phyloP scores from a whole-genome alignment of 2,797 vertebrate genomes.

The Syngnathus acus region DNA sequence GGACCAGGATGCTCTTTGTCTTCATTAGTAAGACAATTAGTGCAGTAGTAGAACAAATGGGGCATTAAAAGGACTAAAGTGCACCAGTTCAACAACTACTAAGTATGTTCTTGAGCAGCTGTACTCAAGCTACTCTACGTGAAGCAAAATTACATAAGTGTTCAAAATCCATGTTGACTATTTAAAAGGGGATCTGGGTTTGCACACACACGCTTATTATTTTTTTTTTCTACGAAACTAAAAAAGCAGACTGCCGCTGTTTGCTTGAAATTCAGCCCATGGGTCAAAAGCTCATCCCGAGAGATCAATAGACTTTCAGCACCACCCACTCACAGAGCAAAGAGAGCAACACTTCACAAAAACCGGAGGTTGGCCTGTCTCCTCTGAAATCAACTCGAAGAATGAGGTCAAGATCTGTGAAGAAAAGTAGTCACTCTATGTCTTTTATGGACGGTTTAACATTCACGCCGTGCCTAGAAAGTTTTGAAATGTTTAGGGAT shows the following conservation, averaged over 20 bases:
- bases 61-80: too few relatives aligned
- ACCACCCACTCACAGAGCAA: slow-evolving; percentile 30
- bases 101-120: too few relatives aligned
- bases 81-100: too few relatives aligned
- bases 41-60: not conserved
- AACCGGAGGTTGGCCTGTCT: slow-evolving; percentile 35
- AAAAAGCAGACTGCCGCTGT: slow-evolving; percentile 36
- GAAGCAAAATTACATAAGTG: slow-evolving; percentile 31
- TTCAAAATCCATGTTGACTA: slow-evolving; percentile 48
- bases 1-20: too few relatives aligned
- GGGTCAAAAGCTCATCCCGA: slow-evolving; percentile 52
- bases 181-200: slow-evolving; percentile 18
- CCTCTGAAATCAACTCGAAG: slow-evolving; percentile 11
- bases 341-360: slow-evolving; percentile 30
- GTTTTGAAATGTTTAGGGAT: slow-evolving; percentile 1
- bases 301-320: slow-evolving; percentile 63
- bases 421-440: not conserved
- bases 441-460: not conserved
- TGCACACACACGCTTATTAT: slow-evolving; percentile 12
- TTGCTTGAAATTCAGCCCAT: slow-evolving; percentile 49
- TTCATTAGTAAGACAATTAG: too few relatives aligned
- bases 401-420: slow-evolving; percentile 7
- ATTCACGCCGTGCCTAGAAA: not conserved
- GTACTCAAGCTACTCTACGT: not conserved
- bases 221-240: slow-evolving; percentile 44